Evolutionary conservation across 2,888 invertebrate species (phyloP).

Genomic region (Cetonia aurata): DNA sequence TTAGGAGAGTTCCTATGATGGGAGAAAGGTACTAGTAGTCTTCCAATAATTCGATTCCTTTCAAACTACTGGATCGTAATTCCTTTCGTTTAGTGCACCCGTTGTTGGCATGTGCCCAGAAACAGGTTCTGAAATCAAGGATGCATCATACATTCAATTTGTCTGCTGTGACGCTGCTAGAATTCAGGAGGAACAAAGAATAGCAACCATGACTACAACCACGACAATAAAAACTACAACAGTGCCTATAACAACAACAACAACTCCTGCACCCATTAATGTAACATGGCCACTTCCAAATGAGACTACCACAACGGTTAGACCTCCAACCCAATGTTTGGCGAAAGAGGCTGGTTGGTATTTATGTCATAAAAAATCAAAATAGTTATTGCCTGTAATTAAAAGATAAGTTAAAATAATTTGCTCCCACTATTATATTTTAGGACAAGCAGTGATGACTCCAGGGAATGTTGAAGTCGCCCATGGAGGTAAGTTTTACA

Average conservation of each 20-base stretch:
- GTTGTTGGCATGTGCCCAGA: constrained; percentile 55
- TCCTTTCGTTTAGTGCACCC: constrained; percentile 45
- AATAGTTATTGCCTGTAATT: too few species aligned
- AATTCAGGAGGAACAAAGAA: constrained; percentile 24
- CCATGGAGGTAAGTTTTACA: too few species aligned
- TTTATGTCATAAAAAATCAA: too few species aligned
- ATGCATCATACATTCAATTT: constrained; percentile 56
- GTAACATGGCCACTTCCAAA: constrained; percentile 3
- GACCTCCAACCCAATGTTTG: constrained; percentile 18
- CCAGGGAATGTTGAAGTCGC: too few species aligned
- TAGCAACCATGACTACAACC: constrained; percentile 18
- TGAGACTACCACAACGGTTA: constrained; percentile 14
- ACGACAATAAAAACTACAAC: background rate
- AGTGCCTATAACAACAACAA: background rate
- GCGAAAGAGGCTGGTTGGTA: too few species aligned
- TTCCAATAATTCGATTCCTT: background rate
- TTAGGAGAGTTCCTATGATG: constrained; percentile 50
- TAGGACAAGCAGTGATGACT: too few species aligned
- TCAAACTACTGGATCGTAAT: background rate
- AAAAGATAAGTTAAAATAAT: too few species aligned
- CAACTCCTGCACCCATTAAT: background rate
- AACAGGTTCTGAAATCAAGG: constrained; percentile 55
- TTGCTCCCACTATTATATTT: too few species aligned
- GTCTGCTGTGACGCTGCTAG: constrained; percentile 43
- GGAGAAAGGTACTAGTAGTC: constrained; percentile 28